Evolutionary conservation across 2,888 invertebrate genomes (phyloP).

Genomic region (Ophraella communa): DNA sequence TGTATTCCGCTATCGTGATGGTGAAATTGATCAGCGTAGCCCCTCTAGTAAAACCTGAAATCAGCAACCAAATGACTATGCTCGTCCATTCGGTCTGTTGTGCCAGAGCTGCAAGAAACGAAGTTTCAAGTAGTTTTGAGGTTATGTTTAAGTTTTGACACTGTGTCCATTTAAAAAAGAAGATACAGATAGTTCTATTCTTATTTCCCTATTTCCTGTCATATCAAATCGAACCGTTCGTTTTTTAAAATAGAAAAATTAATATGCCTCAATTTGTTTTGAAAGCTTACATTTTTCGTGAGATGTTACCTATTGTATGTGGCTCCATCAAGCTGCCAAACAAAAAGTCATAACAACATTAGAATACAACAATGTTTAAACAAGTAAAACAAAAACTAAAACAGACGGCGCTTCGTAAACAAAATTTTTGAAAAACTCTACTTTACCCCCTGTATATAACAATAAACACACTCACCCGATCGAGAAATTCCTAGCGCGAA

Average conservation of each 20-base stretch:
- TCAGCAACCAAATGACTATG: conserved; percentile 73
- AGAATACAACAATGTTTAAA: conserved; percentile 51
- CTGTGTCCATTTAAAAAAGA: too few relatives aligned
- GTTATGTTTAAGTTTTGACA: neutral
- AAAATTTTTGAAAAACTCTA: too few relatives aligned
- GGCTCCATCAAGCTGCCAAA: conserved; percentile 59
- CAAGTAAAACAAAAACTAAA: neutral
- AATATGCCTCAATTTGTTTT: conserved; percentile 42
- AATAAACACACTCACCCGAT: conserved; percentile 69
- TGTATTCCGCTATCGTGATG: conserved; percentile 77
- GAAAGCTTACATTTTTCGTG: conserved; percentile 57
- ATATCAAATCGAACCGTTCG: too few relatives aligned
- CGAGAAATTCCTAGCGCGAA: conserved; percentile 75
- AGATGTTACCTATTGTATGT: conserved; percentile 57
- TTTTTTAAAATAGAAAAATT: conserved; percentile 31
- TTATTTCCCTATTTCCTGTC: too few relatives aligned
- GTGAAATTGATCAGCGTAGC: conserved; percentile 80
- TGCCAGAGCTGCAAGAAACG: conserved; percentile 75
- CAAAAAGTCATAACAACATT: conserved; percentile 58
- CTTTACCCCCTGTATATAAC: too few relatives aligned
- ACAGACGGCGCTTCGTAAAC: neutral
- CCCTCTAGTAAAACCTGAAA: conserved; percentile 81
- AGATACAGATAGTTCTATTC: too few relatives aligned
- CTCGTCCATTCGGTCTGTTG: conserved; percentile 74
- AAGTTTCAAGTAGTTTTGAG: too few relatives aligned